phyloP scores from a whole-genome alignment of 1,140 invertebrate species.

The Bombus fervidus region DNA sequence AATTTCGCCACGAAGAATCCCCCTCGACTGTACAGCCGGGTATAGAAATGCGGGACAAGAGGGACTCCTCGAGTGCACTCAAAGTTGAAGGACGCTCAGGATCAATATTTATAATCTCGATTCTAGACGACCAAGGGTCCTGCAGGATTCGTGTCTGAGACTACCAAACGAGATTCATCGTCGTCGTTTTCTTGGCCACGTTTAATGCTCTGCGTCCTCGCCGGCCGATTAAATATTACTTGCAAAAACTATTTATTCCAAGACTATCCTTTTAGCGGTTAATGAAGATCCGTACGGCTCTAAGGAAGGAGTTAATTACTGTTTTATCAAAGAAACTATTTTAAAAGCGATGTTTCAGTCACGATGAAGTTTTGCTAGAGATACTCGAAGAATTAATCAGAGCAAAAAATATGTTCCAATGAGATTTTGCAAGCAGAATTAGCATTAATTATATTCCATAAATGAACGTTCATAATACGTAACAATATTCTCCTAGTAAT shows the following conservation, averaged over 20 bases:
- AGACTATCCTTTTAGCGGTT: not conserved
- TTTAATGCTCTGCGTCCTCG: slow-evolving; percentile 18
- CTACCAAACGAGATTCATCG: slow-evolving; percentile 68
- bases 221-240: slow-evolving; percentile 18
- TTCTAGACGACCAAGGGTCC: slow-evolving; percentile 76
- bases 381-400: not conserved
- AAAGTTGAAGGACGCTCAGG: slow-evolving; percentile 77
- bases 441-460: not conserved
- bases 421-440: not conserved
- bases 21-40: slow-evolving; percentile 69
- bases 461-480: not conserved
- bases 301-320: not conserved
- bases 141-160: slow-evolving; percentile 64
- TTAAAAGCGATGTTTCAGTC: too few relatives aligned
- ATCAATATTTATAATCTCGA: slow-evolving; percentile 82
- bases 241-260: not conserved
- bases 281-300: not conserved
- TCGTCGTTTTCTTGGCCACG: slow-evolving; percentile 49
- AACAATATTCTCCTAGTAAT: too few relatives aligned
- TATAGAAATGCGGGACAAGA: slow-evolving; percentile 79
- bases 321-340: not conserved
- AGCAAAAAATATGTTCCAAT: not conserved
- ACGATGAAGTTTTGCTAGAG: too few relatives aligned
- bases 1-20: slow-evolving; percentile 79
- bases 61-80: slow-evolving; percentile 76